Conservation (phyloP, 2,797 vertebrate genomes). For the Chloroceryle amazona region DNA sequence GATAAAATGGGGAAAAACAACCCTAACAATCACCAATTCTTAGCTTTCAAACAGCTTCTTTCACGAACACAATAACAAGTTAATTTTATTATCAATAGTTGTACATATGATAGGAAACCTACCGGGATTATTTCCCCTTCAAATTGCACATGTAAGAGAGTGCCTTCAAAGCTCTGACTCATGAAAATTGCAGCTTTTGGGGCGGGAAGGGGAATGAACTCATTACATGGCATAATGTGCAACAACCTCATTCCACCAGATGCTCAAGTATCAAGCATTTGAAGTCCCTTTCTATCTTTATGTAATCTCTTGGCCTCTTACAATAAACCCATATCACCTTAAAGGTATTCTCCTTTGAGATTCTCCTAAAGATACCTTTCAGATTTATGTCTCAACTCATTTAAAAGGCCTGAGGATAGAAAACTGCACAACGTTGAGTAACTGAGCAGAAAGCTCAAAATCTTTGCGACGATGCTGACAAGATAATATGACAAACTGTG, state of each 20-base stretch:
- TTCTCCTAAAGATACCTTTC: background rate
- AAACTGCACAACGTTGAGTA: background rate
- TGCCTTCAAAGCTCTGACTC: background rate
- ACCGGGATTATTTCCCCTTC: background rate
- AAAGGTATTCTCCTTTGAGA: background rate
- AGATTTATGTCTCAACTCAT: background rate
- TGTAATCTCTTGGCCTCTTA: background rate
- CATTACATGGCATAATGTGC: too few relatives aligned
- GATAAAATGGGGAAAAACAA: background rate
- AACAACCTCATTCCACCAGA: background rate
- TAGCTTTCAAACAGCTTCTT: background rate
- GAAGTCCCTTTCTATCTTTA: background rate
- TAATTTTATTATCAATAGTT: background rate
- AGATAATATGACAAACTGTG: background rate
- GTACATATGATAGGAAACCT: background rate
- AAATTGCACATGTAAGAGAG: background rate
- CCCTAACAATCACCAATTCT: background rate
- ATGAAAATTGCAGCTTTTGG: background rate
- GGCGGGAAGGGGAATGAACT: accelerated
- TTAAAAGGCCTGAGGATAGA: background rate
- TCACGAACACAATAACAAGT: background rate
- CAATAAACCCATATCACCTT: background rate
- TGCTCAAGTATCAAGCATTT: background rate
- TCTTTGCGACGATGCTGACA: background rate
- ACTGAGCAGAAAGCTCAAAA: background rate